Evolutionary conservation across 2,113 vertebrate genomes (phyloP).

Genomic region (Bubo blakistoni): DNA sequence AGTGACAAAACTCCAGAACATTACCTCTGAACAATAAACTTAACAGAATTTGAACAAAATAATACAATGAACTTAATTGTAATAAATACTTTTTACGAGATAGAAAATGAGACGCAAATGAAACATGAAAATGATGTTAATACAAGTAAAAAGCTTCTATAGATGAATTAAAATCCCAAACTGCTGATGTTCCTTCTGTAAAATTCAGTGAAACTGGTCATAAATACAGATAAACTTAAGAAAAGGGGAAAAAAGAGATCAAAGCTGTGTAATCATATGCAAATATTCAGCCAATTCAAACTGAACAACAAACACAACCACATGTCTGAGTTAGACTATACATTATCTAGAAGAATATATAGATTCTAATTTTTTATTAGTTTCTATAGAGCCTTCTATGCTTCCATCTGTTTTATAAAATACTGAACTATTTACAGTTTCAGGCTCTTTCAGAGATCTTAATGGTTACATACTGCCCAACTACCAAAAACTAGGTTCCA

Average conservation of each 20-base stretch:
- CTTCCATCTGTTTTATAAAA: background rate
- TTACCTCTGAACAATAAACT: background rate
- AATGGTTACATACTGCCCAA: background rate
- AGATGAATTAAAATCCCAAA: background rate
- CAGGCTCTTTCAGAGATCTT: background rate
- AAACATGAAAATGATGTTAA: background rate
- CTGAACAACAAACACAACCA: background rate
- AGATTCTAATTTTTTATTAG: background rate
- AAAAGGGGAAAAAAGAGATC: background rate
- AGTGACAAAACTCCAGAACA: background rate
- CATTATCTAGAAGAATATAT: background rate
- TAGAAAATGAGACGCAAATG: background rate
- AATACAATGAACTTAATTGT: background rate
- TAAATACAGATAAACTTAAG: background rate
- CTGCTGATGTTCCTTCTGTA: background rate
- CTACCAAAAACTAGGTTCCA: background rate
- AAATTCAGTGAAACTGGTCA: background rate
- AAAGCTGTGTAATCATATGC: background rate
- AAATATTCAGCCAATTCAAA: background rate
- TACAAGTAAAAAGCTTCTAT: background rate
- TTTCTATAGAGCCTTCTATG: background rate
- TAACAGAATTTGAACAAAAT: background rate
- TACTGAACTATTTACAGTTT: background rate
- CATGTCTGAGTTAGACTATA: background rate
- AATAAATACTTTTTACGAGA: background rate